These are phyloP conservation scores for Sebastes schlegelii DNA, from an alignment of 2,113 vertebrate species.

Conservation along the genomic window DNA sequence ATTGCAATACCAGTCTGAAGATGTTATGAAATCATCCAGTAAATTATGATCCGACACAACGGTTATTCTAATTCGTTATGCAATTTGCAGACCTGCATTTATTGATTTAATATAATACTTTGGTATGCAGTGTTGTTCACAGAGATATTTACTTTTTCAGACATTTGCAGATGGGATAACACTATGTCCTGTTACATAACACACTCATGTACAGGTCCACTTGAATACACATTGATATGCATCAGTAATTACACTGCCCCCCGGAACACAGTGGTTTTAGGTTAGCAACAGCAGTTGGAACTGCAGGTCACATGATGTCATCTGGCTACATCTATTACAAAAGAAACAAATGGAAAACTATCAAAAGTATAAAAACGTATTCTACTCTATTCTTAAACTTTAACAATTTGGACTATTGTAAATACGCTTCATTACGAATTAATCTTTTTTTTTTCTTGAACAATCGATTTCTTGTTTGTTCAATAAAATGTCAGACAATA, in stretches of 20 bases:
- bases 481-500: neutral
- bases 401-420: neutral
- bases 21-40: conserved; percentile 32
- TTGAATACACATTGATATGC: neutral
- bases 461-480: neutral
- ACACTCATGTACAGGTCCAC: neutral
- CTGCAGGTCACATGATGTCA: neutral
- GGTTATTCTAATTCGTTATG: conserved; percentile 1
- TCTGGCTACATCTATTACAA: neutral
- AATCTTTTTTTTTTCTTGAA: neutral
- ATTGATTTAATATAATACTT: conserved; percentile 26
- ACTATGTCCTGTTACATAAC: neutral
- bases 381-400: neutral
- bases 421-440: neutral
- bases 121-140: neutral
- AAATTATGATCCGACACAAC: conserved; percentile 16
- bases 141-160: neutral
- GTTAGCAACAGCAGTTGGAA: neutral
- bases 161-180: conserved; percentile 16
- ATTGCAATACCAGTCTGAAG: conserved; percentile 22
- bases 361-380: neutral
- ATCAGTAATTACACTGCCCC: neutral
- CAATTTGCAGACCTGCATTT: conserved; percentile 36
- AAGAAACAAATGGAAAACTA: neutral
- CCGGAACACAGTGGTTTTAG: neutral